Conservation (phyloP, 2,113 vertebrate genomes). For the Leuciscus idus region DNA sequence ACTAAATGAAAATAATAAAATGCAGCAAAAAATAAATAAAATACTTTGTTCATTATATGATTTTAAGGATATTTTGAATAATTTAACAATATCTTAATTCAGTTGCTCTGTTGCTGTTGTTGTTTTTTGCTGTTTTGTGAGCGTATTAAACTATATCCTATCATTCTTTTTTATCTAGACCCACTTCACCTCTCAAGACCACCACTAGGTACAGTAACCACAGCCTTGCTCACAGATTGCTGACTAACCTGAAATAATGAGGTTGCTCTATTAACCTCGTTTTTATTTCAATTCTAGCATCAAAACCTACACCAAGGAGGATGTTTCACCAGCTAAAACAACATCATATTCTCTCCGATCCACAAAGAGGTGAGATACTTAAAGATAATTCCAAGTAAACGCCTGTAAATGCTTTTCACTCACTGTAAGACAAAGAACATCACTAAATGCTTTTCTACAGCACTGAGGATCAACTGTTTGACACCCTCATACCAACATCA, state of each 20-base stretch:
- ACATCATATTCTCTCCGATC: constrained; percentile 53
- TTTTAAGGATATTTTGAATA: no score
- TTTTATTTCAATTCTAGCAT: not conserved
- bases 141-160: not conserved
- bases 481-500: constrained; percentile 62
- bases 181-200: constrained; percentile 37
- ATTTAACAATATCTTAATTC: not conserved
- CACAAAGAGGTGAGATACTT: constrained; percentile 53
- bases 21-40: no score
- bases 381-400: not conserved
- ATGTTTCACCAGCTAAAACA: constrained; percentile 44
- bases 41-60: no score
- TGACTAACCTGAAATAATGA: not conserved
- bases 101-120: not conserved
- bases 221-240: not conserved
- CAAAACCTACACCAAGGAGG: constrained; percentile 38
- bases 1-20: not conserved
- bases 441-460: constrained; percentile 52
- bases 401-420: not conserved
- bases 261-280: not conserved
- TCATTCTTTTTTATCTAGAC: not conserved
- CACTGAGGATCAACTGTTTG: constrained; percentile 67
- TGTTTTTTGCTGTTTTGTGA: not conserved
- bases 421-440: not conserved
- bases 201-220: constrained; percentile 30